Conservation (phyloP, 2,888 invertebrate genomes). For the Lamellibrachia columna region DNA sequence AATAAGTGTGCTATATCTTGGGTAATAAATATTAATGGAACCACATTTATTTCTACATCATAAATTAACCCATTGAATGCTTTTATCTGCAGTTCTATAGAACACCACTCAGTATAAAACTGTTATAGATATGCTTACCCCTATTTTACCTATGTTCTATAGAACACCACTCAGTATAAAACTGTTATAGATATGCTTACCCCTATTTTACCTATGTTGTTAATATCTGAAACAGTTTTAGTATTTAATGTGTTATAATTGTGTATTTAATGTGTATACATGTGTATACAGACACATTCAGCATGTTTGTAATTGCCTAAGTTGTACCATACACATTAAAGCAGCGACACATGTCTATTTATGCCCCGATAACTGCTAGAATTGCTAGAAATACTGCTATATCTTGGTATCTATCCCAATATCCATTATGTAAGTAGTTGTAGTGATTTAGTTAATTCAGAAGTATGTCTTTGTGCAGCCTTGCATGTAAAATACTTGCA, state of each 20-base stretch:
- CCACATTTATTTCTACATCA: background rate
- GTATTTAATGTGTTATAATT: background rate
- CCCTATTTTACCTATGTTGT: background rate
- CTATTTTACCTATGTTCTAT: background rate
- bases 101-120: background rate
- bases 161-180: background rate
- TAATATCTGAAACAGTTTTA: slow-evolving; percentile 7
- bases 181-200: background rate
- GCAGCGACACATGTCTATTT: too few species aligned
- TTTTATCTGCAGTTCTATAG: background rate
- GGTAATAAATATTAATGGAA: background rate
- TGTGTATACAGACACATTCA: background rate
- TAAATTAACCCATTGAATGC: background rate
- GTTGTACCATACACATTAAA: background rate
- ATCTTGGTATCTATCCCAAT: background rate
- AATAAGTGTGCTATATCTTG: background rate
- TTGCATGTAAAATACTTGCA: background rate
- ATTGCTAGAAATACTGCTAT: background rate
- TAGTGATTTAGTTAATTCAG: background rate
- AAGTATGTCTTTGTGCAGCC: background rate
- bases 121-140: background rate
- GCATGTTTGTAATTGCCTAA: background rate
- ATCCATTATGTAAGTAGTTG: too few species aligned
- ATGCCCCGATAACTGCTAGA: too few species aligned
- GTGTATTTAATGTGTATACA: background rate